Percentiles rank a stretch among this genome's conserved stretches.
These are phyloP conservation scores for Triplophysa tibetana DNA, from an alignment of 2,113 vertebrate genomes.

Conservation along the genomic window DNA sequence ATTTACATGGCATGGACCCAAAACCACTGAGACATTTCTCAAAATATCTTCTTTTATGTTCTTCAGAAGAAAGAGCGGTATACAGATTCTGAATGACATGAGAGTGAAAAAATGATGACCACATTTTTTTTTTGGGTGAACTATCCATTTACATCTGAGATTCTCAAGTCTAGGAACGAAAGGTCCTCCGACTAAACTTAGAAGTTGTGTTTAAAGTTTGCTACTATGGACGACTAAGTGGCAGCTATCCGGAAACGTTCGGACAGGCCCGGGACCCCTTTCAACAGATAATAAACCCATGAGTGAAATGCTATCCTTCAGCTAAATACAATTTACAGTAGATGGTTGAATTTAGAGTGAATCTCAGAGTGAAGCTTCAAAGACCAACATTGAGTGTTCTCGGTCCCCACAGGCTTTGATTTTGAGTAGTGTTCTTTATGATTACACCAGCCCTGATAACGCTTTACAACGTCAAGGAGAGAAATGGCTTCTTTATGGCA, in stretches of 20 bases:
- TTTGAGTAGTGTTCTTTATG: constrained; percentile 36
- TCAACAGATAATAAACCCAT: constrained; percentile 25
- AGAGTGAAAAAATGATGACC: too few relatives aligned
- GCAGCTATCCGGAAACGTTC: not conserved
- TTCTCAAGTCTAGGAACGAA: too few relatives aligned
- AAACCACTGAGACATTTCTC: too few relatives aligned
- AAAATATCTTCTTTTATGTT: too few relatives aligned
- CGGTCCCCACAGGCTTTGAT: constrained; percentile 35
- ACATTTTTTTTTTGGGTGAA: too few relatives aligned
- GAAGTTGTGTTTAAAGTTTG: not conserved
- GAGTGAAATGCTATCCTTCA: constrained; percentile 41
- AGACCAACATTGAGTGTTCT: constrained; percentile 20
- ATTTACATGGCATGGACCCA: too few relatives aligned
- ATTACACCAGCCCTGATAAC: constrained; percentile 34
- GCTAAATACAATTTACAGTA: constrained; percentile 36
- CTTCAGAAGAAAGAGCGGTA: too few relatives aligned
- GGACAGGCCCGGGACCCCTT: constrained; percentile 12
- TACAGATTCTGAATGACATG: too few relatives aligned
- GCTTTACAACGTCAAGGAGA: constrained; percentile 13
- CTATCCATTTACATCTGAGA: too few relatives aligned
- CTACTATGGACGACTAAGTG: not conserved
- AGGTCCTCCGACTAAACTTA: too few relatives aligned
- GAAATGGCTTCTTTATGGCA: constrained; percentile 38
- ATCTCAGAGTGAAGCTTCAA: constrained; percentile 15
- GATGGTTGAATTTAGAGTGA: constrained; percentile 31